phyloP scores from a whole-genome alignment of 1,140 invertebrate species.

The Drosophila watanabei region DNA sequence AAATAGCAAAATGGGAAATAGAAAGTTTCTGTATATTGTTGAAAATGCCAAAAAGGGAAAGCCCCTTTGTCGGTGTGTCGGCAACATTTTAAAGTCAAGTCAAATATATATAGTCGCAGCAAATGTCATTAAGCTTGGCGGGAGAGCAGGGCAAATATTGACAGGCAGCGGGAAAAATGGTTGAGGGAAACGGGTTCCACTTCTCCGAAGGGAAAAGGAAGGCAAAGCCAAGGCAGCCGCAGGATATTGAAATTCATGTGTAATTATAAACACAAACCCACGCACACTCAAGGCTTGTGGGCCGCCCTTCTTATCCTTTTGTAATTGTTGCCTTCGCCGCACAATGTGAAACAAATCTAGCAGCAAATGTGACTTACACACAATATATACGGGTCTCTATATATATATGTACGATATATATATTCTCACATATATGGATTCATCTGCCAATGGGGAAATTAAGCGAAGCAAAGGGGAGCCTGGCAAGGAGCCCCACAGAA shows the following conservation, averaged over 20 bases:
- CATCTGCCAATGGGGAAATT: conserved; percentile 77
- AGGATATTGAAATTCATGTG: conserved; percentile 83
- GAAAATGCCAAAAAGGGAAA: conserved; percentile 37
- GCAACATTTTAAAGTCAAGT: conserved; percentile 56
- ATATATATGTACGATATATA: conserved; percentile 6
- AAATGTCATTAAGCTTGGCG: conserved; percentile 52
- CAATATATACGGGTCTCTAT: conserved; percentile 7
- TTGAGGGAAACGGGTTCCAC: conserved; percentile 22
- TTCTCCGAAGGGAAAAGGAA: conserved; percentile 5
- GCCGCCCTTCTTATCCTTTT: conserved; percentile 28
- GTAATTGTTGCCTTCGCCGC: conserved; percentile 66
- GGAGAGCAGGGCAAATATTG: conserved; percentile 51
- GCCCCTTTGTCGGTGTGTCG: conserved; percentile 12
- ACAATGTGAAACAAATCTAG: conserved; percentile 66
- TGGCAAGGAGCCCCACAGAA: conserved; percentile 29
- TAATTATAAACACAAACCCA: conserved; percentile 71
- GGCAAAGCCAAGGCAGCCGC: conserved; percentile 48
- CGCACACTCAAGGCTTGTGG: conserved; percentile 20
- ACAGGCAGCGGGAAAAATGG: conserved; percentile 26
- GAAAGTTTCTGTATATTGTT: conserved; percentile 26
- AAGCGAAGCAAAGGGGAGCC: conserved; percentile 23
- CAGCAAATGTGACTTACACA: conserved; percentile 64
- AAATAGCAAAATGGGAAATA: conserved; percentile 60
- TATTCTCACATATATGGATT: conserved; percentile 33
- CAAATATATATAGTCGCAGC: conserved; percentile 31